Conservation (phyloP, 1,140 invertebrate species). For the Diachasma alloeum region DNA sequence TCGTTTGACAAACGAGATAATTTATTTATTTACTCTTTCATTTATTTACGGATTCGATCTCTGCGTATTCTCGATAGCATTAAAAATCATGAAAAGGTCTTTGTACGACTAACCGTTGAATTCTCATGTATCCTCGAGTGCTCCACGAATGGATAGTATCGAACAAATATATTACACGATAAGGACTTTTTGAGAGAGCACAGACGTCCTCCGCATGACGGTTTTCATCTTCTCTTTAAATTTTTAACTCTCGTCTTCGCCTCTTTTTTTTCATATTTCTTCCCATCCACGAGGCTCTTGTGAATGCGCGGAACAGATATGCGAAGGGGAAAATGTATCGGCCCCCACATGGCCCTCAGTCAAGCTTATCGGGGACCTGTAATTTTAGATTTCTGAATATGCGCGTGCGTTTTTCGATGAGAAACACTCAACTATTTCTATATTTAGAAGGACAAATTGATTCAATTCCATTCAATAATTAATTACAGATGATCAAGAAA, state of each 20-base stretch:
- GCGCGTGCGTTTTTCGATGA: constrained; percentile 26
- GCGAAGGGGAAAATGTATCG: not conserved
- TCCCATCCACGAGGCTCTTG: not conserved
- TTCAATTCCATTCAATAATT: too few species aligned
- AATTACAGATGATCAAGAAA: not conserved
- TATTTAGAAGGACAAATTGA: not conserved
- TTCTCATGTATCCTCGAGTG: not conserved
- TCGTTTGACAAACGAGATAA: too few species aligned
- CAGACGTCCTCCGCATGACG: constrained; percentile 18
- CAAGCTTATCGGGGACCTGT: constrained; percentile 52
- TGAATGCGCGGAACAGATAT: not conserved
- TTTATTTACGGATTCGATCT: too few species aligned
- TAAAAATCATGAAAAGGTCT: not conserved
- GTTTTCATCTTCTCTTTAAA: not conserved
- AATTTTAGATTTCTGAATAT: constrained; percentile 63
- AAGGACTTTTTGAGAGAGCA: constrained; percentile 27
- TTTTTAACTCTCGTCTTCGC: not conserved
- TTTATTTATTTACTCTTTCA: too few species aligned
- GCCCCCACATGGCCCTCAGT: constrained; percentile 57
- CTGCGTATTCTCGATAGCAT: not conserved
- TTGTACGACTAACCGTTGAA: not conserved
- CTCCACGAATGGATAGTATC: not conserved
- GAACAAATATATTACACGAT: constrained; percentile 22
- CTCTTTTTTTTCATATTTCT: not conserved
- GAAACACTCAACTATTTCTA: not conserved